Evolutionary conservation across 1,140 invertebrate species (phyloP).

Genomic region (Meteorus sp.): DNA sequence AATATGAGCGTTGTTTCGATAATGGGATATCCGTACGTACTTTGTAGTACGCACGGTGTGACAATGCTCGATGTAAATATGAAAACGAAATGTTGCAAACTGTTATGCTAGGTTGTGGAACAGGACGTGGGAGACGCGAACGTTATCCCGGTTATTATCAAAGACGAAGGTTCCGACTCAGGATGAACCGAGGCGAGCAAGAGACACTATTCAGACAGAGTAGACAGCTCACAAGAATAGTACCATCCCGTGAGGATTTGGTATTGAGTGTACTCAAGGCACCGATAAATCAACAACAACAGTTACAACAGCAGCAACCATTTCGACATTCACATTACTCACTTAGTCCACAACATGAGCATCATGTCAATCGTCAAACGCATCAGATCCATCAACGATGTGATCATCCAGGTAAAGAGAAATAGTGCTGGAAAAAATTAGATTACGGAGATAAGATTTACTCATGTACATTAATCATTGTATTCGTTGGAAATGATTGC

Average conservation of each 20-base stretch:
- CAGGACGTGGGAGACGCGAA: slow-evolving; percentile 44
- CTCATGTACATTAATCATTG: too few relatives aligned
- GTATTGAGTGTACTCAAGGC: slow-evolving; percentile 65
- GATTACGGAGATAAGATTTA: too few relatives aligned
- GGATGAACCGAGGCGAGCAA: slow-evolving; percentile 67
- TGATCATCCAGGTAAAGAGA: slow-evolving; percentile 39
- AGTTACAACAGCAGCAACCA: slow-evolving; percentile 33
- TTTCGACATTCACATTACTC: slow-evolving; percentile 28
- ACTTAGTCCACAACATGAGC: slow-evolving; percentile 24
- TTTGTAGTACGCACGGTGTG: background rate
- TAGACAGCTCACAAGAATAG: slow-evolving; percentile 58
- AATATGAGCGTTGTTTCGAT: too few relatives aligned
- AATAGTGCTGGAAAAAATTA: background rate
- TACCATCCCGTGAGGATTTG: slow-evolving; percentile 57
- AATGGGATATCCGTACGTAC: slow-evolving; percentile 16
- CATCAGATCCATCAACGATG: slow-evolving; percentile 43
- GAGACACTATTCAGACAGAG: slow-evolving; percentile 65
- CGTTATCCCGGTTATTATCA: slow-evolving; percentile 43
- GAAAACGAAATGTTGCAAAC: slow-evolving; percentile 44
- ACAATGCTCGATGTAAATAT: background rate
- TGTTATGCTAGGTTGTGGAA: slow-evolving; percentile 46
- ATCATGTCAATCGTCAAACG: slow-evolving; percentile 42
- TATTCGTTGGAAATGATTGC: too few relatives aligned
- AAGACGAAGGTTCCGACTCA: slow-evolving; percentile 43
- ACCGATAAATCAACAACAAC: slow-evolving; percentile 56